These are phyloP conservation scores for Polyommatus icarus DNA, from an alignment of 2,888 invertebrate genomes.

Conservation along the genomic window DNA sequence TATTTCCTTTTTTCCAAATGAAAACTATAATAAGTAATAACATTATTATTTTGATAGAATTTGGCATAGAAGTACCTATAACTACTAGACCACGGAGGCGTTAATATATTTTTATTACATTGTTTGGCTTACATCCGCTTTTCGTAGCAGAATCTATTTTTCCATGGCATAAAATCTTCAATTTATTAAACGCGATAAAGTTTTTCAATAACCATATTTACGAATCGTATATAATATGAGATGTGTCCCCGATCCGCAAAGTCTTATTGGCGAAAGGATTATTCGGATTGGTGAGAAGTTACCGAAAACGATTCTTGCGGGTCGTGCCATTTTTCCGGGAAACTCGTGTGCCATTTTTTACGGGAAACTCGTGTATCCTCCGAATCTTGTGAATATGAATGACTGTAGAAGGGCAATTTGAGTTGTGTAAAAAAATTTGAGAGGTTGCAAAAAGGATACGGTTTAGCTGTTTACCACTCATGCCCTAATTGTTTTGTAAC, in stretches of 20 bases:
- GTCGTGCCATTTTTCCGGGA: background rate
- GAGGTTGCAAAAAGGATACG: too few species aligned
- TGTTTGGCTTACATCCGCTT: background rate
- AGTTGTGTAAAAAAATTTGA: too few species aligned
- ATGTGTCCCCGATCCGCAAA: slow-evolving; percentile 5
- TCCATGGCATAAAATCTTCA: background rate
- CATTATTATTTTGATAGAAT: too few species aligned
- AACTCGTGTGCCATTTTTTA: background rate
- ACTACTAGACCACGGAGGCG: background rate
- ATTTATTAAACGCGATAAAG: background rate
- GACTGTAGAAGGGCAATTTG: too few species aligned
- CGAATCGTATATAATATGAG: background rate
- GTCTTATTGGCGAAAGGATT: slow-evolving; percentile 9
- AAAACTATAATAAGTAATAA: too few species aligned
- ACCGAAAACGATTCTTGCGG: slow-evolving; percentile 3
- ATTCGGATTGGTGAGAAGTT: slow-evolving; percentile 14
- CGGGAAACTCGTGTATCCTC: background rate
- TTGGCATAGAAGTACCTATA: too few species aligned
- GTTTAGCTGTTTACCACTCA: too few species aligned
- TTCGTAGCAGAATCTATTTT: background rate
- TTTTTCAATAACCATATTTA: slow-evolving; percentile 23
- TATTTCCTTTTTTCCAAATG: too few species aligned
- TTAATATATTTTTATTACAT: background rate
- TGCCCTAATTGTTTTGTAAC: too few species aligned
- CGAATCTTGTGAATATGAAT: too few species aligned